Percentiles rank a stretch among this genome's conserved stretches.
Evolutionary conservation across 2,113 vertebrate species (phyloP).

Genomic region (Chloropsis cyanopogon): DNA sequence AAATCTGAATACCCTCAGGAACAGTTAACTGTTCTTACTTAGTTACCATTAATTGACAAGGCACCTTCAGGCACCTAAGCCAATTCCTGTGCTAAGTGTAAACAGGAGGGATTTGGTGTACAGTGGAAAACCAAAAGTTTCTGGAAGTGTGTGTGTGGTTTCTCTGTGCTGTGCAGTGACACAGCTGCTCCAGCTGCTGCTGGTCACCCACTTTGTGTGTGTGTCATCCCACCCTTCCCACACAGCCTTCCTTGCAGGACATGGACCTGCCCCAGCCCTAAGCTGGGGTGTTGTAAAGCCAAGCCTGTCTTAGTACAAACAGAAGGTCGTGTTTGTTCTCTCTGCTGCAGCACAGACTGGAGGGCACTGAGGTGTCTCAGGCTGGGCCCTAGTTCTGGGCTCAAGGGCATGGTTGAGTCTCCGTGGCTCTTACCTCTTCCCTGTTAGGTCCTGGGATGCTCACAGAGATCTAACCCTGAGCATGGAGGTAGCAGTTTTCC

Average conservation of each 20-base stretch:
- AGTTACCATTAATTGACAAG: neutral
- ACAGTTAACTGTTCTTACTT: neutral
- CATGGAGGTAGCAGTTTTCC: neutral
- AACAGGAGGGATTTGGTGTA: neutral
- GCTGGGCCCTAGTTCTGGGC: neutral
- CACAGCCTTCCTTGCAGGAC: neutral
- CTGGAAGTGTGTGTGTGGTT: neutral
- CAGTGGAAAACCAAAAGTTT: neutral
- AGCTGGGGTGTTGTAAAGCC: neutral
- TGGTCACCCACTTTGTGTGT: neutral
- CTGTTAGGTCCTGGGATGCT: neutral
- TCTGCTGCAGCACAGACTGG: neutral
- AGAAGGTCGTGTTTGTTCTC: neutral
- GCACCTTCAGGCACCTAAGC: neutral
- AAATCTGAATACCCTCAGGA: neutral
- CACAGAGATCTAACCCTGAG: neutral
- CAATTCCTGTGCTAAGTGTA: neutral
- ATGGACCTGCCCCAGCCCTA: neutral
- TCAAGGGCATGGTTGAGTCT: fast-evolving
- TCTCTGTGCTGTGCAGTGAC: neutral
- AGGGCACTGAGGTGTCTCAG: neutral
- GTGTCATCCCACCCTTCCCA: neutral
- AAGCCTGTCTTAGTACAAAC: neutral
- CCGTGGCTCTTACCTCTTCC: neutral
- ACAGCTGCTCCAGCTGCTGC: neutral